Conservation (phyloP, 2,113 vertebrate genomes). For the Semnornis frantzii region DNA sequence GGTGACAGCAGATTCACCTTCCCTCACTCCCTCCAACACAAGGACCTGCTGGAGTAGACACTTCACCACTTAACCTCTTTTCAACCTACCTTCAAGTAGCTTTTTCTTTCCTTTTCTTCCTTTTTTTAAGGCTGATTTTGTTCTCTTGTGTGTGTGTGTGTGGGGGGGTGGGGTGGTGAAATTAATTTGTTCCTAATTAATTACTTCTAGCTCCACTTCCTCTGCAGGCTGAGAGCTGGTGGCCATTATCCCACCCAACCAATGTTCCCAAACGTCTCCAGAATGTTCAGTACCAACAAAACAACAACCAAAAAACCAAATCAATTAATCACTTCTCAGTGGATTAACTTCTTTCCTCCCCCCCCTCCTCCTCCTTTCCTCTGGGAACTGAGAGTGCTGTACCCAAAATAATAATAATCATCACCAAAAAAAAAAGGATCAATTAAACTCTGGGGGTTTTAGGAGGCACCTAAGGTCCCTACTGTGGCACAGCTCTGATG, state of each 20-base stretch:
- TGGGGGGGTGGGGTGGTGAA: neutral
- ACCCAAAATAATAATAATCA: neutral
- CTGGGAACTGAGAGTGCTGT: neutral
- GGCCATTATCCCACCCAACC: neutral
- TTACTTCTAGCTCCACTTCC: neutral
- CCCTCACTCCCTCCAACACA: fast-evolving
- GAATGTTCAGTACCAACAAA: slow-evolving; percentile 36
- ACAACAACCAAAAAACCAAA: neutral
- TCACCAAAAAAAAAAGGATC: neutral
- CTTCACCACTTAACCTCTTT: neutral
- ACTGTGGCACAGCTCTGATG: fast-evolving
- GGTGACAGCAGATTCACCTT: neutral
- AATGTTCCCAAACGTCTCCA: slow-evolving; percentile 30
- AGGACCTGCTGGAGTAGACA: neutral
- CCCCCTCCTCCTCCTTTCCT: neutral
- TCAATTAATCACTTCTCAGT: slow-evolving; percentile 17
- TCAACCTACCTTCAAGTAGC: no score
- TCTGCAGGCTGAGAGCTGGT: neutral
- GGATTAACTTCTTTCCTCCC: neutral
- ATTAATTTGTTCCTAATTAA: slow-evolving; percentile 11
- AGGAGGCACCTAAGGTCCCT: neutral
- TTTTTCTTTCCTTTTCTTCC: no score
- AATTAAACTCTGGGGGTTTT: neutral
- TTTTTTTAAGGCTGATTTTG: neutral
- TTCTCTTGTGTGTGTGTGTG: neutral